Conservation (phyloP, 2,888 invertebrate genomes). For the Ferdinandea cuprea region DNA sequence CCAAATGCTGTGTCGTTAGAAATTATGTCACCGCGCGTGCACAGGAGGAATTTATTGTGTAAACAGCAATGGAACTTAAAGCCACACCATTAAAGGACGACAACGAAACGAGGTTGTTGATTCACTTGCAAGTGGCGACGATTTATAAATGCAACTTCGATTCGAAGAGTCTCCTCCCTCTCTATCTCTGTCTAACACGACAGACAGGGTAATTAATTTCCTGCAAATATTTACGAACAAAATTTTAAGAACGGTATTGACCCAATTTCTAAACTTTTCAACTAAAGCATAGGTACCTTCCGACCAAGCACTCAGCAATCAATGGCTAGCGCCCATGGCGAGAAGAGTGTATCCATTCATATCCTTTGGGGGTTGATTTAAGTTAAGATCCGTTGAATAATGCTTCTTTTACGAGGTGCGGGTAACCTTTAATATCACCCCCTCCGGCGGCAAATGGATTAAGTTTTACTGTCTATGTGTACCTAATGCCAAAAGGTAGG, state of each 20-base stretch:
- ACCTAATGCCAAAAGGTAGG: not conserved
- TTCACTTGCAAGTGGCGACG: conserved; percentile 25
- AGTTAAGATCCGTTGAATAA: not conserved
- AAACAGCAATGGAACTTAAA: conserved; percentile 63
- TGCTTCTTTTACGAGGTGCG: not conserved
- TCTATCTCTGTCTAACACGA: too few species aligned
- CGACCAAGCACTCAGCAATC: not conserved
- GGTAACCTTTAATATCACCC: conserved; percentile 6
- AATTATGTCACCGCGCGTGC: conserved; percentile 70
- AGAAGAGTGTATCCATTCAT: conserved; percentile 2
- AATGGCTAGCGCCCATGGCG: not conserved
- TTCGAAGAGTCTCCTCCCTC: not conserved
- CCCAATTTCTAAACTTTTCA: conserved; percentile 12
- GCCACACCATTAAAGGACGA: conserved; percentile 4
- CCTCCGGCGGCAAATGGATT: not conserved
- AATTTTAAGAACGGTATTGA: conserved; percentile 6
- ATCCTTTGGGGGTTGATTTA: not conserved
- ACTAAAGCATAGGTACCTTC: not conserved
- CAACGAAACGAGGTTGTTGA: conserved; percentile 45
- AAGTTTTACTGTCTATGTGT: conserved; percentile 1
- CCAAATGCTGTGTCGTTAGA: conserved; percentile 65
- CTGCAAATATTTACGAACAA: conserved; percentile 26
- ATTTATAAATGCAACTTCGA: conserved; percentile 27
- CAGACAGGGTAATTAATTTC: conserved; percentile 40
- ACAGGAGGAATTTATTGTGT: conserved; percentile 65